Base-by-base conservation (phyloP, 2,888 invertebrate species). In the Microctonus brassicae region DNA sequence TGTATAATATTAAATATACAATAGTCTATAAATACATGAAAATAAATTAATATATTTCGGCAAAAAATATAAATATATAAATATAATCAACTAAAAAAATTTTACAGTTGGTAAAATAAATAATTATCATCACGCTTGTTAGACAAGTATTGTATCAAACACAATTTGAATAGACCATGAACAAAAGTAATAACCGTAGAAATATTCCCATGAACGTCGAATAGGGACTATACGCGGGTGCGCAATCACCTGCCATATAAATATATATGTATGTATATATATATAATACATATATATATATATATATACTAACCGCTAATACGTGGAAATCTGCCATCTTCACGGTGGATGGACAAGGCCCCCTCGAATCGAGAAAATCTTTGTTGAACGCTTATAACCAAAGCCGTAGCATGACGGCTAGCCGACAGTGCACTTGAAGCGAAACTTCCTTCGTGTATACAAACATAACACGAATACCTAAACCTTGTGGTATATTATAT, bases 381-480 rank as follows among this genome's bases (percentile, higher is more conserved):
- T 53, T 64, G 53, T 64, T 53, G 53, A 64, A 53, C 34, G 53
- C 33, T 42, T 62, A 60, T 71, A 69, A 36, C 71, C 52, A 57
- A 69, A 72, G 67, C 67, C 67, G 11, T 57, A 74, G 74, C 77
- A 79, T 80, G 81, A 76, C 80, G 77, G 69, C 66, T 74, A 69
- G 69, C 69, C 69, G 73, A 75, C 39, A 61, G 36, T 75, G 62
- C 68, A 76, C 77, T 75, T 79, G 76, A 77, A 80, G 75, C 77
- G 75, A 57, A 67, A 76, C 78, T 81, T 81, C 81, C 81, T 78
- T 73, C 53, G 73, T 55, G 65, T 53, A 53, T 11, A n/a, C 26
- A 11, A 5, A 29, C 53, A 20, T 24, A 24, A 53, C 17, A 24
- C 53, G 13, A 24, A n/a, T n/a, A n/a, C n/a, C n/a, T n/a, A n/a